Evolutionary conservation across 1,140 invertebrate species (phyloP).

Genomic region (Danaus plexippus): DNA sequence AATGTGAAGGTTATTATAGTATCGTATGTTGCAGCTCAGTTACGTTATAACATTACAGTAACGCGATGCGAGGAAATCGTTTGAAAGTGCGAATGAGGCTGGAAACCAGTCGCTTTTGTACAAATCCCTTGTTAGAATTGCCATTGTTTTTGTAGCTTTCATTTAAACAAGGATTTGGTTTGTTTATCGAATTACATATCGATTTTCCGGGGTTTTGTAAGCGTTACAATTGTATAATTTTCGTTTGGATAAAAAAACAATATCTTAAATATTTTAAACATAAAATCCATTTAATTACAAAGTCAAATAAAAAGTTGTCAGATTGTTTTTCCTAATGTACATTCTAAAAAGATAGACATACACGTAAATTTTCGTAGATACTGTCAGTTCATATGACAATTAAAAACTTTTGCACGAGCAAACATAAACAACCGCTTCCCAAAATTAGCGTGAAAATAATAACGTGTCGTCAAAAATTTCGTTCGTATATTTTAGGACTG

Average conservation of each 20-base stretch:
- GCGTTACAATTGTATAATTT: too few relatives aligned
- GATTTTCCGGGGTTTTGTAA: too few relatives aligned
- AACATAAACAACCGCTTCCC: slow-evolving; percentile 11
- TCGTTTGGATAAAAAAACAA: too few relatives aligned
- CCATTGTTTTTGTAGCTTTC: slow-evolving; percentile 9
- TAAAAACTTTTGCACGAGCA: slow-evolving; percentile 18
- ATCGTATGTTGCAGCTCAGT: slow-evolving; percentile 5
- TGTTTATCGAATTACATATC: too few relatives aligned
- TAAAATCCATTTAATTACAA: too few relatives aligned
- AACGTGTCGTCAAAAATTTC: not conserved
- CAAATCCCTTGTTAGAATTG: slow-evolving; percentile 11
- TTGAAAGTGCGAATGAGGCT: slow-evolving; percentile 14
- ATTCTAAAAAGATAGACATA: slow-evolving; percentile 2
- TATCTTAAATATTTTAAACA: too few relatives aligned
- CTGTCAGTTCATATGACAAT: slow-evolving; percentile 11
- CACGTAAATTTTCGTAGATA: slow-evolving; percentile 5
- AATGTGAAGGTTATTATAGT: slow-evolving; percentile 4
- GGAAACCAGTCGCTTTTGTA: slow-evolving; percentile 15
- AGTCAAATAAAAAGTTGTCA: too few relatives aligned
- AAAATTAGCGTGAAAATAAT: slow-evolving; percentile 9
- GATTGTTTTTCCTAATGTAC: not conserved
- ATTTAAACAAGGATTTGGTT: too few relatives aligned
- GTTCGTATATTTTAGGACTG: too few relatives aligned
- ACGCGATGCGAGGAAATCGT: slow-evolving; percentile 19
- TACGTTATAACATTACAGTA: slow-evolving; percentile 11